Conservation (phyloP, 2,797 vertebrate species). For the Enteromius paludinosus region DNA sequence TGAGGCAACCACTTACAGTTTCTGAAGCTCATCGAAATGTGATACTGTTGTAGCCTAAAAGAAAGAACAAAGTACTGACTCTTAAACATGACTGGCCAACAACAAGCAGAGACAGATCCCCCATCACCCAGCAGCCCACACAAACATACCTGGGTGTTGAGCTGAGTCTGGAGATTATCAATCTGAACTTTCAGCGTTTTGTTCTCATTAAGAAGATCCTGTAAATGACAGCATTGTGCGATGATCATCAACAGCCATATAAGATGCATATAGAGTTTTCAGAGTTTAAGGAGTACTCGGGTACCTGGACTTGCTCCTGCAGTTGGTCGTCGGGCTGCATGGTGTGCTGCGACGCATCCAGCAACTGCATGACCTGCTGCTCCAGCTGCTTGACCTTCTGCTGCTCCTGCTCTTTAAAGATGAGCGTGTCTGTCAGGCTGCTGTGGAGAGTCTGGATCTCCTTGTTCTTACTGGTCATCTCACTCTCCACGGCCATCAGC, state of each 20-base stretch:
- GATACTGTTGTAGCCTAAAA: constrained; percentile 86
- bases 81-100: neutral
- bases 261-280: neutral
- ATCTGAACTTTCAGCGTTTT: constrained; percentile 88
- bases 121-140: neutral
- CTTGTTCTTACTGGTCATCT: constrained; percentile 83
- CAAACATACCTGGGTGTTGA: constrained; percentile 87
- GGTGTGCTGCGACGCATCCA: constrained; percentile 90
- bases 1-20: constrained; percentile 81
- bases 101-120: constrained; percentile 22
- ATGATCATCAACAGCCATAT: constrained; percentile 20
- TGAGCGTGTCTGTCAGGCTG: constrained; percentile 90
- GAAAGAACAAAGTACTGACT: constrained; percentile 54
- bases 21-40: constrained; percentile 95
- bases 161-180: constrained; percentile 89
- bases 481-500: constrained; percentile 85
- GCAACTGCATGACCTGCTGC: constrained; percentile 89
- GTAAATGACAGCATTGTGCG: constrained; percentile 54
- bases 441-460: constrained; percentile 93
- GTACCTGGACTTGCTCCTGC: constrained; percentile 86
- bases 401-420: constrained; percentile 93
- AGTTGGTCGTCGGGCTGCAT: constrained; percentile 84
- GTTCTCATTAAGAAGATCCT: constrained; percentile 95
- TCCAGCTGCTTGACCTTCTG: constrained; percentile 86
- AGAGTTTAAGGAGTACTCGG: neutral